phyloP scores from a whole-genome alignment of 2,888 invertebrate species.

The Elmis aenea region DNA sequence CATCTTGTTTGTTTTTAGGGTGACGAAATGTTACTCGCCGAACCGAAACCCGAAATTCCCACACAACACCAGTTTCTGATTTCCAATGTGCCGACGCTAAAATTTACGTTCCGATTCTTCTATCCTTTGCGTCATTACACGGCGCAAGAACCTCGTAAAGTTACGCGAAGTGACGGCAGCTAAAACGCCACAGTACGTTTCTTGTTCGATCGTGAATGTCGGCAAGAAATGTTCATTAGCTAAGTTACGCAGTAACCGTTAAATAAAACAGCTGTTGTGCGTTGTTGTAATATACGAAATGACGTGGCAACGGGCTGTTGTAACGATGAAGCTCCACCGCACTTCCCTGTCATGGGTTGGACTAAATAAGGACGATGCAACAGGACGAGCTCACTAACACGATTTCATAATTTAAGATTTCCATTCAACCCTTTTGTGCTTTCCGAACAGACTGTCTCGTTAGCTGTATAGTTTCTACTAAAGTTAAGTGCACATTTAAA shows the following conservation, averaged over 20 bases:
- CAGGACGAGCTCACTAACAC: constrained; percentile 16
- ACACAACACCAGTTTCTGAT: constrained; percentile 7
- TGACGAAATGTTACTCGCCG: constrained; percentile 5
- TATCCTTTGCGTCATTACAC: constrained; percentile 4
- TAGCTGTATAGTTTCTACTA: constrained; percentile 6
- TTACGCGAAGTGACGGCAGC: constrained; percentile 11
- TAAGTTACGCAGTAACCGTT: constrained; percentile 30
- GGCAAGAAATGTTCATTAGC: constrained; percentile 29
- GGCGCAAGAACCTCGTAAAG: constrained; percentile 8
- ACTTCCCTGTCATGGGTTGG: constrained; percentile 18
- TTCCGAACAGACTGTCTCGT: constrained; percentile 9
- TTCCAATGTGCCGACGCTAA: constrained; percentile 8
- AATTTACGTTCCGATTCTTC: constrained; percentile 8
- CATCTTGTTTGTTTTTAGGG: constrained; percentile 5
- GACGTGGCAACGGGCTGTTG: constrained; percentile 30
- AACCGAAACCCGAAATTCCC: constrained; percentile 7
- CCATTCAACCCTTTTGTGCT: constrained; percentile 13
- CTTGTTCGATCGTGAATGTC: constrained; percentile 26
- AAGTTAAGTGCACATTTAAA: too few species aligned
- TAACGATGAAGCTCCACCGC: constrained; percentile 20
- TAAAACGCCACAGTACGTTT: constrained; percentile 17
- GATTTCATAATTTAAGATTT: constrained; percentile 23
- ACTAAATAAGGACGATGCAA: constrained; percentile 18
- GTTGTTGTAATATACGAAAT: constrained; percentile 29
- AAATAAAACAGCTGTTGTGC: constrained; percentile 32